Evolutionary conservation across 2,797 vertebrate species (phyloP), one percentile per base, ranked within the genome.

Genomic region (Poecilia gillii): DNA sequence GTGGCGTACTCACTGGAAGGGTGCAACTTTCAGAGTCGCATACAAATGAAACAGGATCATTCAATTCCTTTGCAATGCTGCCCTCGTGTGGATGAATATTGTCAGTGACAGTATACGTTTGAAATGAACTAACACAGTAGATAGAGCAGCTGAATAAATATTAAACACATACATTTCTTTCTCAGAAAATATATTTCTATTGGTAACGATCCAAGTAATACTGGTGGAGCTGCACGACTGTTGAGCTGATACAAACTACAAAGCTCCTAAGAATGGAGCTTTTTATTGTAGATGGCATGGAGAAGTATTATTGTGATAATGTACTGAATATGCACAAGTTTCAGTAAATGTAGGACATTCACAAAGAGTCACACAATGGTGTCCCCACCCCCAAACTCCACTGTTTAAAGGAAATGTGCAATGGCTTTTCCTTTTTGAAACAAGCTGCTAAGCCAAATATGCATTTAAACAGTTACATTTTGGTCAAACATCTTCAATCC

Each of bases 41-140:
- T 9, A 25, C 1, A 70, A 28, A 23, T 25, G 36, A 20, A 13
- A 11, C 6, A 43, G 16, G 70, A 11, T 41, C 16, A 57, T 20
- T 43, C 14, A 81, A 25, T 0, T 12, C 72, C 31, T 88, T 39
- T 89, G 23, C 77, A 72, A 89, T 93, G 84, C 94, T 93, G 91
- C 94, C 94, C 86, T 82, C 94, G 72, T 86, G 93, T 94, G 95
- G 94, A 14, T 6, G 4, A n/a, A 75, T 62, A 14, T 4, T 73
- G 84, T 85, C 33, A 86, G 11, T 76, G 78, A 85, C 45, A 9
- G 36, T 62, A 41, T 71, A 36, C 23, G 6, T 72, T 39, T 64
- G 25, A 39, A 74, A n/a, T 3, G 20, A 76, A n/a, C 46, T 72
- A 11, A 33, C 3, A 39, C 20, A 68, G 36, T 13, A 68, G 8